Conservation (phyloP, 2,797 vertebrate species). For the Brotula barbata region DNA sequence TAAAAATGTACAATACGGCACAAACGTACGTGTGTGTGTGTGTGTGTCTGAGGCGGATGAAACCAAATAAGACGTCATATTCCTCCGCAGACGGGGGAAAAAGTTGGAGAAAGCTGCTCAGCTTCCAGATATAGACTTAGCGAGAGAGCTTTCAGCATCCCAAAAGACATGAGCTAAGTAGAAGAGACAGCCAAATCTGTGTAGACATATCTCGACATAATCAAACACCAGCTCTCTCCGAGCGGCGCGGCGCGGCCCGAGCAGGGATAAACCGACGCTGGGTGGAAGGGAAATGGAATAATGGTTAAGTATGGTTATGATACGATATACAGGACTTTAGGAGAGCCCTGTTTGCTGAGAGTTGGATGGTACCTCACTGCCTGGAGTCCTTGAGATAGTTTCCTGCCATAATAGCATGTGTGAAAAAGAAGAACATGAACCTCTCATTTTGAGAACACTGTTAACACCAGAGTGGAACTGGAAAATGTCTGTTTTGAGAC, state of each 20-base stretch:
- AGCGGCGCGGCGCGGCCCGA: slow-evolving; percentile 23
- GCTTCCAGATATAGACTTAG: slow-evolving; percentile 12
- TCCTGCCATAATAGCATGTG: slow-evolving; percentile 65
- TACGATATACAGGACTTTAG: slow-evolving; percentile 27
- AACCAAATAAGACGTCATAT: slow-evolving; percentile 3
- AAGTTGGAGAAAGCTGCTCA: slow-evolving; percentile 18
- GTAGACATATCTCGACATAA: slow-evolving; percentile 11
- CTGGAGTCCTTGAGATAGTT: slow-evolving; percentile 68
- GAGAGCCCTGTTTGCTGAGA: slow-evolving; percentile 35
- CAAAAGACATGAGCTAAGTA: background rate
- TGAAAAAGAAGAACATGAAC: slow-evolving; percentile 66
- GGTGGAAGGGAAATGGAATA: slow-evolving; percentile 35
- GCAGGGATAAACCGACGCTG: slow-evolving; percentile 25
- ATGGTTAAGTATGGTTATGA: slow-evolving; percentile 24
- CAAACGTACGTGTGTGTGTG: too few species aligned
- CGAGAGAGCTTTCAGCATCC: background rate
- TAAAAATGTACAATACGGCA: too few species aligned
- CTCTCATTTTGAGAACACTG: slow-evolving; percentile 64
- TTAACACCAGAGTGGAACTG: slow-evolving; percentile 69
- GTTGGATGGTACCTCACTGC: slow-evolving; percentile 31
- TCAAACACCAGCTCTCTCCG: slow-evolving; percentile 29
- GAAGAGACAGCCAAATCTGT: slow-evolving; percentile 23
- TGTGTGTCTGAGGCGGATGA: slow-evolving; percentile 8
- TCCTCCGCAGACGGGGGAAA: background rate
- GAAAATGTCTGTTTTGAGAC: slow-evolving; percentile 75